Evolutionary conservation across 92 coral and sea anemone genomes (phyloP).

Genomic region (Parazoanthus darwini): DNA sequence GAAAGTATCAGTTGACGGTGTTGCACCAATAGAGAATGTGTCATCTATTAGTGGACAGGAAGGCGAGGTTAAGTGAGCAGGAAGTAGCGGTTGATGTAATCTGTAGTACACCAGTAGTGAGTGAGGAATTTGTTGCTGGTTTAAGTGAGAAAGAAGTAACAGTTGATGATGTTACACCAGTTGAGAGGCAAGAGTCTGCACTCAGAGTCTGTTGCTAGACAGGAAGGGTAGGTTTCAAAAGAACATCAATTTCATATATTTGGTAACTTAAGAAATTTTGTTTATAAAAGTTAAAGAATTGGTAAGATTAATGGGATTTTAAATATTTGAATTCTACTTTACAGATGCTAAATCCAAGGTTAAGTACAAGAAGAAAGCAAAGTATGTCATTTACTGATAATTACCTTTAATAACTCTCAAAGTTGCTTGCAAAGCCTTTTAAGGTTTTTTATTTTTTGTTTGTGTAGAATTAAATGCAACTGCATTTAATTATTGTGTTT

Average conservation of each 20-base stretch:
- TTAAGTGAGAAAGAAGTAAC: not conserved
- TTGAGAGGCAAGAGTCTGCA: not conserved
- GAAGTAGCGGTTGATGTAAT: too few relatives aligned
- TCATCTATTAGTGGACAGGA: not conserved
- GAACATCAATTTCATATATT: too few relatives aligned
- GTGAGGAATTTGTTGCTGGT: not conserved
- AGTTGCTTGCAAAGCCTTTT: too few relatives aligned
- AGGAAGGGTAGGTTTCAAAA: not conserved
- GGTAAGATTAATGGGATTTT: too few relatives aligned
- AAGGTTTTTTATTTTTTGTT: too few relatives aligned
- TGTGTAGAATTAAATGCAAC: too few relatives aligned
- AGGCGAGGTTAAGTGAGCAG: not conserved
- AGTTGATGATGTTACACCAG: not conserved
- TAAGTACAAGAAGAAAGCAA: conserved; percentile 63
- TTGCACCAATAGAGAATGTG: not conserved
- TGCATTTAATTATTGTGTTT: conserved; percentile 1
- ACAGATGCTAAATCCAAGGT: conserved; percentile 56
- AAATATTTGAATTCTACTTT: too few relatives aligned
- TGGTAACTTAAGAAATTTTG: too few relatives aligned
- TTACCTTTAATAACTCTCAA: too few relatives aligned
- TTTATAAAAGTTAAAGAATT: too few relatives aligned
- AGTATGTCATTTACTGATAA: conserved; percentile 47
- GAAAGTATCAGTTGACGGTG: not conserved
- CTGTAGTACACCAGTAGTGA: not conserved
- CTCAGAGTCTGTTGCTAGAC: not conserved